Base-by-base conservation (phyloP, 2,888 invertebrate species). In the Eupeodes luniger region DNA sequence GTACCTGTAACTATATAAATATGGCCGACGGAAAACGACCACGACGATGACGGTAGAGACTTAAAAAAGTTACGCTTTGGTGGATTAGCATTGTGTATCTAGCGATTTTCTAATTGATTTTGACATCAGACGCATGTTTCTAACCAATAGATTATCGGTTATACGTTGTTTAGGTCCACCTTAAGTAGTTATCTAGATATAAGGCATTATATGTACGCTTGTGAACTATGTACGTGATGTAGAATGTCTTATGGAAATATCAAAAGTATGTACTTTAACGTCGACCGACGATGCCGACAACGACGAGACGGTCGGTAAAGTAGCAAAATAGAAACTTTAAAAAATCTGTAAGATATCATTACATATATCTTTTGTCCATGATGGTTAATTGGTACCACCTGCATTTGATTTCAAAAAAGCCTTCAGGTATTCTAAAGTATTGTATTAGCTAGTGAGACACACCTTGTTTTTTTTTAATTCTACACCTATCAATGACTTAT, bases 31-130 rank as follows among this genome's bases (percentile, higher is more conserved):
- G 9, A 5, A 2, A 9, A 40, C 40, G 6, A 40, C 40, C 40
- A 9, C 40, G 5, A 40, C 40, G 49, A 16, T 61, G 51, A 14
- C 67, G 51, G 44, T 53, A 40, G 36, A 53, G 40, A 36, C 34
- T 34, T 51, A 36, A 51, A 69, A 27, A 66, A 55, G 36, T 49
- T 36, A 59, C 44, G 62, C 55, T 83, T 53, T 78, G 62, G 14
- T 74, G 74, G 61, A 70, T 72, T 59, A 64, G 70, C 27, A 10
- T 69, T 70, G 70, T 83, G 70, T 85, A 66, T 66, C 59, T 74
- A 66, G 55, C 74, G 64, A 75, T 75, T 69, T 47, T 69, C 70
- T 86, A 86, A 86, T 86, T 86, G 82, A 86, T 82, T 86, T 82
- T 67, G 82, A 86, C 76, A 69, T 82, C 40, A 66, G 72, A 81